Evolutionary conservation across 2,888 invertebrate species (phyloP).

Genomic region (Boloria euphrosyne): DNA sequence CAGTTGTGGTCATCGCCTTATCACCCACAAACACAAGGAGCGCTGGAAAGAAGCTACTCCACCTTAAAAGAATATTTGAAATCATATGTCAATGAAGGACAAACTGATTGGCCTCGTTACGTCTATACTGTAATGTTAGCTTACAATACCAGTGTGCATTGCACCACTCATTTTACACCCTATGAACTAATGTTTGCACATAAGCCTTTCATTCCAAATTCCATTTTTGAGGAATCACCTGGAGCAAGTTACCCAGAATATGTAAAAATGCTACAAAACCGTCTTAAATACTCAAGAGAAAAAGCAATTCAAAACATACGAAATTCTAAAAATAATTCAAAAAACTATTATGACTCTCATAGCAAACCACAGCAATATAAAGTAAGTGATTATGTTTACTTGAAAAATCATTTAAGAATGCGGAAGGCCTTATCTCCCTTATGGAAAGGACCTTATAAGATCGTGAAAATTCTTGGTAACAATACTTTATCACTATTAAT

Average conservation of each 20-base stretch:
- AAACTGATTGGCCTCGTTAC: conserved; percentile 36
- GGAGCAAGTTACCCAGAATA: conserved; percentile 21
- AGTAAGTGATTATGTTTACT: conserved; percentile 40
- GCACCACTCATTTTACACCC: too few species aligned
- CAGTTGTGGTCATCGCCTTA: too few species aligned
- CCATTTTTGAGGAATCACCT: conserved; percentile 14
- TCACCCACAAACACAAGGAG: too few species aligned
- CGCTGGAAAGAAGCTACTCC: too few species aligned
- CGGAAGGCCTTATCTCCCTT: conserved; percentile 41
- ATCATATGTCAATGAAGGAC: conserved; percentile 15
- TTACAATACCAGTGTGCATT: conserved; percentile 13
- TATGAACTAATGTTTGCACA: conserved; percentile 9
- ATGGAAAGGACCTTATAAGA: conserved; percentile 46
- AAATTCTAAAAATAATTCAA: background rate
- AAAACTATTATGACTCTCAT: conserved; percentile 5
- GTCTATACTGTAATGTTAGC: conserved; percentile 40
- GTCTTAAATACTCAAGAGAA: conserved; percentile 13
- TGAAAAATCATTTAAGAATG: conserved; percentile 40
- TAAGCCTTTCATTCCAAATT: conserved; percentile 26
- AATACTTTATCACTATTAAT: conserved; percentile 41
- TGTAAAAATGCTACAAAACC: conserved; percentile 18
- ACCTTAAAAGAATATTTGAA: too few species aligned
- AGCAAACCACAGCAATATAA: conserved; percentile 32
- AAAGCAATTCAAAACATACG: conserved; percentile 18
- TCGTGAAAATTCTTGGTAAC: conserved; percentile 42